Conservation (phyloP, 2,888 invertebrate species). For the Loripinus fragilis region DNA sequence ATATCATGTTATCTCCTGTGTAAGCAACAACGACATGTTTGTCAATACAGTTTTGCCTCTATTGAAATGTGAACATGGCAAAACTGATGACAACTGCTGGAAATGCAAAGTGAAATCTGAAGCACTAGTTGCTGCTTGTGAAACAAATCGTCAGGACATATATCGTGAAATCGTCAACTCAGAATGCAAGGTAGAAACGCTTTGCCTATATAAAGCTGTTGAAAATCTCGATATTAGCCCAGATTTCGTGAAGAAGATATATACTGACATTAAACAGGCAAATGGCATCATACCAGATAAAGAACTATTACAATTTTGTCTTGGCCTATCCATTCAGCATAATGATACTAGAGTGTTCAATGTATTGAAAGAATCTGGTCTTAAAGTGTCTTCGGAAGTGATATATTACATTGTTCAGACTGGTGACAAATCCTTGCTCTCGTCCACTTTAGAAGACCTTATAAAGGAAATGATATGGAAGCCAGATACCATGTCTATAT, state of each 20-base stretch:
- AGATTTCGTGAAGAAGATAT: background rate
- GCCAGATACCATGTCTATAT: background rate
- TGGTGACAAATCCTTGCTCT: background rate
- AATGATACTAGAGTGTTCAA: background rate
- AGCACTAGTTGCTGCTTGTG: background rate
- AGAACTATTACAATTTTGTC: conserved; percentile 4
- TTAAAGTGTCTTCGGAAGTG: background rate
- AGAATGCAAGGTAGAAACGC: background rate
- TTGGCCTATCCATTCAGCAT: background rate
- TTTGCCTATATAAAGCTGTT: conserved; percentile 9
- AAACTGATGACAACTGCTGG: background rate
- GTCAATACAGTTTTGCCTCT: background rate
- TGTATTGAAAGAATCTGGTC: background rate
- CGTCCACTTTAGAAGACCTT: background rate
- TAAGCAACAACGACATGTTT: background rate
- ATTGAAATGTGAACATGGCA: background rate
- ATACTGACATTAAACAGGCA: background rate
- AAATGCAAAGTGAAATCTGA: background rate
- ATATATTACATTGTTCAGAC: conserved; percentile 2
- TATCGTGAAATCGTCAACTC: background rate
- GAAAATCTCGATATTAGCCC: background rate
- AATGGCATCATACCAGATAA: background rate
- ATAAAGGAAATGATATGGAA: background rate
- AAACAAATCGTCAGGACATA: background rate
- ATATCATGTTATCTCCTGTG: background rate